Evolutionary conservation across 2,113 vertebrate species (phyloP).

Genomic region (Urocitellus parryii): DNA sequence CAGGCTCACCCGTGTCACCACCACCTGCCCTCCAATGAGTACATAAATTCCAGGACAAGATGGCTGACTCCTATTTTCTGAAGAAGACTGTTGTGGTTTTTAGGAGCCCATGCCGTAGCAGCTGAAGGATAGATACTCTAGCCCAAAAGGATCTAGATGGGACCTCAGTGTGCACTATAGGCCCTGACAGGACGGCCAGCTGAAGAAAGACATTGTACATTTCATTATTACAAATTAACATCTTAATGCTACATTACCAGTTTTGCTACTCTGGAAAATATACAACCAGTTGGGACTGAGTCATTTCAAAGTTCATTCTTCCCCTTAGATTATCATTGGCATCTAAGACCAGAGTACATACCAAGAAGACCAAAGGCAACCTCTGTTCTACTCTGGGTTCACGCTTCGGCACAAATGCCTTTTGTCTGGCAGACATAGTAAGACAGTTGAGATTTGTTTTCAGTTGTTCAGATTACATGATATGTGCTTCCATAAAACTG

Average conservation of each 20-base stretch:
- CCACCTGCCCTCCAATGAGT: fast-evolving
- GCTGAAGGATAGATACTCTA: neutral
- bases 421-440: neutral
- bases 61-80: neutral
- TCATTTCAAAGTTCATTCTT: neutral
- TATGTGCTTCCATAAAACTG: neutral
- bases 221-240: neutral
- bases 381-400: neutral
- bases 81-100: neutral
- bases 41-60: neutral
- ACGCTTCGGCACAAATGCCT: neutral
- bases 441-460: neutral
- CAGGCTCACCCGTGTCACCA: neutral
- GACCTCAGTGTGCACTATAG: neutral
- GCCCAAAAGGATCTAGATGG: neutral
- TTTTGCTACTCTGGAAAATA: neutral
- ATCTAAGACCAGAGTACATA: neutral
- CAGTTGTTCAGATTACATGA: neutral
- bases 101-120: neutral
- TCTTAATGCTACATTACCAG: neutral
- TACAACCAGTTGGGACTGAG: neutral
- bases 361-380: neutral
- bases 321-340: neutral
- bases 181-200: neutral
- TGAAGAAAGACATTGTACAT: neutral